Evolutionary conservation across 2,797 vertebrate species (phyloP), one percentile per base, ranked within the genome.

Genomic region (Nannoperca australis): DNA sequence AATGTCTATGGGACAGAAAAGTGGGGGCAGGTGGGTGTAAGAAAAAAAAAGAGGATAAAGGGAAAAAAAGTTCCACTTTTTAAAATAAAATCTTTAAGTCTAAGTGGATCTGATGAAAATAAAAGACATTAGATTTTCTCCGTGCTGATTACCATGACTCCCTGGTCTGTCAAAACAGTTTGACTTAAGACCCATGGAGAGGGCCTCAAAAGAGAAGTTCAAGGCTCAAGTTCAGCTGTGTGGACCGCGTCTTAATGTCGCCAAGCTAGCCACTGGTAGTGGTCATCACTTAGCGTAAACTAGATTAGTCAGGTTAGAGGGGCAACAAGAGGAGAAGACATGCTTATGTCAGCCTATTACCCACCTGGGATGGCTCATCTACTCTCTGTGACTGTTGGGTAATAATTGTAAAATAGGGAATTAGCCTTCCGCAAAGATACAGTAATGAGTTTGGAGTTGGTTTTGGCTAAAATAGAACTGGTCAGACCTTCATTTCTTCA

Each of bases 121-220:
- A 95, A 93, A 93, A 91, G 65, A 81, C 90, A 96, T 96, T 94
- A 94, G 92, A 95, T 96, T 94, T 87, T 84, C 89, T 95, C 81
- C 88, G 91, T 90, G 88, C 86, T 89, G 91, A 91, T 90, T 93
- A 92, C 93, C 89, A 80, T 76, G 84, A 86, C 87, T 94, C 93
- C 91, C 91, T 76, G 73, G 91, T 91, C 91, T 90, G 94, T 97
- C 95, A 96, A 93, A 96, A 91, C 93, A 94, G 97, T 96, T 96
- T 96, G 92, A 93, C 90, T 96, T 96, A 95, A 78, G 91, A 89
- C 77, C 73, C 80, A 83, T 59, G 59, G 95, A 94, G 90, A 92
- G 88, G 83, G 85, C 84, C 93, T 88, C 79, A 88, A 83, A 84
- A 77, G 89, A 90, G 54, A 84, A 79, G 81, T 90, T 85, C 81